phyloP scores from a whole-genome alignment of 2,797 vertebrate species.

The Gouania willdenowi region DNA sequence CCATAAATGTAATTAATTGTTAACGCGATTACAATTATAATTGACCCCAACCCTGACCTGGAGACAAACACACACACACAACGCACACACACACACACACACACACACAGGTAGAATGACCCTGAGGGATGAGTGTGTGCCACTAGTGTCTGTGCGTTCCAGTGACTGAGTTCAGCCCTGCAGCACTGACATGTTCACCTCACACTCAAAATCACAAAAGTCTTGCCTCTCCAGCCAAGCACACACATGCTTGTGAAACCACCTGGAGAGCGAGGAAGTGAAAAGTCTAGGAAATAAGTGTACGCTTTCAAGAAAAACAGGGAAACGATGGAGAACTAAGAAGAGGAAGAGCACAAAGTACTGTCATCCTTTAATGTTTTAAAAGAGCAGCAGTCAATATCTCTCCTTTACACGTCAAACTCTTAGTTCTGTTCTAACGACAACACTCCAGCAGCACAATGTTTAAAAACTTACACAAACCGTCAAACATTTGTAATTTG shows the following conservation, averaged over 20 bases:
- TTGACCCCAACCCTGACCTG: too few species aligned
- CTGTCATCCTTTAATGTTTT: constrained; percentile 31
- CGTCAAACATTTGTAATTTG: too few species aligned
- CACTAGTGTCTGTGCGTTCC: constrained; percentile 63
- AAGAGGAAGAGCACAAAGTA: neutral
- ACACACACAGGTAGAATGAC: constrained; percentile 21
- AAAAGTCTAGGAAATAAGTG: neutral
- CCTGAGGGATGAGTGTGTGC: constrained; percentile 49
- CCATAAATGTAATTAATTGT: too few species aligned
- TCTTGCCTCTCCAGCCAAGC: neutral
- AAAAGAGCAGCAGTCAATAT: constrained; percentile 25
- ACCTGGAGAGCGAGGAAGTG: constrained; percentile 9
- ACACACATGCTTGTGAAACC: neutral
- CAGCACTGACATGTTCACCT: constrained; percentile 70
- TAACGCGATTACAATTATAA: too few species aligned
- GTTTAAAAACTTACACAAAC: too few species aligned
- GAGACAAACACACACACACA: neutral
- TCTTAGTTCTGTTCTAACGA: constrained; percentile 47
- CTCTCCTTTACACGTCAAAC: constrained; percentile 20
- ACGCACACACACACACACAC: constrained; percentile 1
- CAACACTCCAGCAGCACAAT: too few species aligned
- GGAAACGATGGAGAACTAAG: neutral
- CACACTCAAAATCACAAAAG: constrained; percentile 41
- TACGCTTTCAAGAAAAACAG: constrained; percentile 10
- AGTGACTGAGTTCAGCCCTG: constrained; percentile 60